These are phyloP conservation scores for Thera obeliscata DNA, from an alignment of 2,888 invertebrate genomes.

Conservation along the genomic window DNA sequence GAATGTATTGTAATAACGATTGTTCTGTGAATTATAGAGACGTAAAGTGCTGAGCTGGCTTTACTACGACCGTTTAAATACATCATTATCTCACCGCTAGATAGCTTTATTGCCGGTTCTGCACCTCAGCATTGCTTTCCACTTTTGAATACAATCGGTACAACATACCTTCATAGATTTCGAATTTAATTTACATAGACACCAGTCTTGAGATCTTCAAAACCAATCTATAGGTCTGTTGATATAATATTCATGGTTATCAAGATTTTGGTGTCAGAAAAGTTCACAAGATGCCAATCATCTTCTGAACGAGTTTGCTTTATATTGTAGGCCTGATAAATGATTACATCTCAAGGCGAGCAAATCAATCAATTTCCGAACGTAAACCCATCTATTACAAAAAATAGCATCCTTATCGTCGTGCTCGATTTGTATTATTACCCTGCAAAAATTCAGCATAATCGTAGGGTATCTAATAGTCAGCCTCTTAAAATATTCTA, in stretches of 20 bases:
- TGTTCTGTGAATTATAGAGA: constrained; percentile 50
- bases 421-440: too few species aligned
- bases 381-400: neutral
- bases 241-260: neutral
- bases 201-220: too few species aligned
- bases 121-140: constrained; percentile 36
- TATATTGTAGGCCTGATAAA: neutral
- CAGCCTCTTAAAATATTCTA: neutral
- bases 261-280: neutral
- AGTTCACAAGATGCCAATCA: neutral
- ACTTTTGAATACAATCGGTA: constrained; percentile 16
- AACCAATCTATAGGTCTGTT: neutral
- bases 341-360: neutral
- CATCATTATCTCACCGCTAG: constrained; percentile 49
- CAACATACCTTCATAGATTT: constrained; percentile 17
- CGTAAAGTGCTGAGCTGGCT: constrained; percentile 50
- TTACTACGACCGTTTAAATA: constrained; percentile 51
- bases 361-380: neutral
- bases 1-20: constrained; percentile 51
- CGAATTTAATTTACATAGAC: constrained; percentile 4
- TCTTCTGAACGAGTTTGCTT: neutral
- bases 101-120: constrained; percentile 47
- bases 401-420: neutral
- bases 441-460: too few species aligned
- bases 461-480: neutral